Conservation (phyloP, 2,113 vertebrate species). For the Tetraodon nigroviridis region DNA sequence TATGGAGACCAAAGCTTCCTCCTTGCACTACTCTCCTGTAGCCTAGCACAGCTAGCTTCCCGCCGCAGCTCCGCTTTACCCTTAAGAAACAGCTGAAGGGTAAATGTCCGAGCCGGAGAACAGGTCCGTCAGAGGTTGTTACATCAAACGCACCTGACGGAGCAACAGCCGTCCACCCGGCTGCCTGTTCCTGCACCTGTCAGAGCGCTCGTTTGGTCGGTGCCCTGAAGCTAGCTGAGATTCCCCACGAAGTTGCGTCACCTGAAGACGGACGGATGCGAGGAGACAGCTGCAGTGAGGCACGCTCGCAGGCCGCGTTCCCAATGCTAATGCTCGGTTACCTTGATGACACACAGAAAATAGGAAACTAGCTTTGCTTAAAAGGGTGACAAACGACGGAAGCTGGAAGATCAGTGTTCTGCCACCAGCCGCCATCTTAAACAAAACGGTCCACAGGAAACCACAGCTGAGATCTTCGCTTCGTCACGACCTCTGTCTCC, state of each 20-base stretch:
- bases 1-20: no score
- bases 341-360: background rate
- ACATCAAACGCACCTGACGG: background rate
- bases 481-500: constrained; percentile 32
- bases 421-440: constrained; percentile 21
- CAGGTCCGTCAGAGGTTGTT: background rate
- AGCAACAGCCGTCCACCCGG: constrained; percentile 1
- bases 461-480: constrained; percentile 5
- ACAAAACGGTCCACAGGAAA: constrained; percentile 16
- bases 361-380: no score
- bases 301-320: constrained; percentile 4
- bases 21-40: background rate
- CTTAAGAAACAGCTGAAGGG: no score
- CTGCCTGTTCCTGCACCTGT: background rate
- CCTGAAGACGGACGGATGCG: constrained; percentile 40
- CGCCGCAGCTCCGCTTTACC: no score
- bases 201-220: constrained; percentile 22
- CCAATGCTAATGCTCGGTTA: background rate
- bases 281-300: constrained; percentile 56
- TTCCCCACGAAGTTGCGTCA: constrained; percentile 45
- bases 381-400: no score
- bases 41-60: background rate
- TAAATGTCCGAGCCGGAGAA: background rate
- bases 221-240: constrained; percentile 30
- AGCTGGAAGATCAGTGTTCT: constrained; percentile 10